Conservation (phyloP, 37 sponge, comb jelly and placozoan species). For the Agelas oroides region DNA sequence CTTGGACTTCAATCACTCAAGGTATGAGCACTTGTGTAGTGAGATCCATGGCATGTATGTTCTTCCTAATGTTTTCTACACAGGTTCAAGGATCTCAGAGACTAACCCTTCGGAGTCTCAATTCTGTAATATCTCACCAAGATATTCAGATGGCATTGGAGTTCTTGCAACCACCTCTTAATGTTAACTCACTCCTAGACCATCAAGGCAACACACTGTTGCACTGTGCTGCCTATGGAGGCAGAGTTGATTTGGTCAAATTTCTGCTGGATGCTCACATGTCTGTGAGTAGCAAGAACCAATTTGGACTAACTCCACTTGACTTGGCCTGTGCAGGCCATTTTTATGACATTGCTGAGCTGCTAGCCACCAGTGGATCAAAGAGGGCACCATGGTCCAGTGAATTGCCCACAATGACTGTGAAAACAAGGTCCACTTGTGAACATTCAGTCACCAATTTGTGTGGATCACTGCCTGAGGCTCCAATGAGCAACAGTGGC, state of each 20-base stretch:
- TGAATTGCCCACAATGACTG: no score
- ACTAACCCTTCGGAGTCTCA: slow-evolving; percentile 11
- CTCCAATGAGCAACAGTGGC: not conserved
- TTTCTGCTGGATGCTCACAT: slow-evolving; percentile 16
- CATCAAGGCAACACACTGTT: slow-evolving; percentile 15
- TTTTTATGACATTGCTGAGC: not conserved
- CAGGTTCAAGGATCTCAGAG: not conserved
- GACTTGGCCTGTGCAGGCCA: slow-evolving; percentile 6
- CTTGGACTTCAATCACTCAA: slow-evolving; percentile 3
- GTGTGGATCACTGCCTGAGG: no score
- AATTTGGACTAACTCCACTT: slow-evolving; percentile 21
- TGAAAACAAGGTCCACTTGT: no score
- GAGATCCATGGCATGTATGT: not conserved
- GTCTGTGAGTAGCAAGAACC: not conserved
- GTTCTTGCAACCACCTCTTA: not conserved
- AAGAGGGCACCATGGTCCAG: no score
- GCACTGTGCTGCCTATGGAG: slow-evolving; percentile 32
- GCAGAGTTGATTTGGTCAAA: slow-evolving; percentile 13
- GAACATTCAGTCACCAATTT: no score
- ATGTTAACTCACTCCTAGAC: slow-evolving; percentile 6
- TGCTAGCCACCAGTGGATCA: not conserved
- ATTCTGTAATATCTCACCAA: not conserved
- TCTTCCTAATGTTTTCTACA: not conserved
- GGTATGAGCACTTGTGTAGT: not conserved
- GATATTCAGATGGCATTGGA: slow-evolving; percentile 19